Evolutionary conservation across 1,140 invertebrate species (phyloP).

Genomic region (Macrobrachium nipponense): DNA sequence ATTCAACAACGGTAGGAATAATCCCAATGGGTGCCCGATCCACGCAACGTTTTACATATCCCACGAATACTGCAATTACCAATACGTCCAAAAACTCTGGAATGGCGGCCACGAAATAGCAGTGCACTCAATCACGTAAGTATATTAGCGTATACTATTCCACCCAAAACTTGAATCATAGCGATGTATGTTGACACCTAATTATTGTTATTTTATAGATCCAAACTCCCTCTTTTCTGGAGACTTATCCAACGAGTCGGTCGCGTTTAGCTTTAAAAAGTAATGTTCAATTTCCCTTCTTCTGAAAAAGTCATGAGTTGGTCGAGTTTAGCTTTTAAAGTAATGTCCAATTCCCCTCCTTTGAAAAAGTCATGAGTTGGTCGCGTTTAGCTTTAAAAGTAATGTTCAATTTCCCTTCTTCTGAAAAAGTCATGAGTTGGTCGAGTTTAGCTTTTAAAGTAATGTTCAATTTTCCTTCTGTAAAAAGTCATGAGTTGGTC

Average conservation of each 20-base stretch:
- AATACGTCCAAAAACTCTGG: conserved; percentile 71
- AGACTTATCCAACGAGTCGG: neutral
- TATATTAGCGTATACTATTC: neutral
- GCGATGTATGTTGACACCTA: too few species aligned
- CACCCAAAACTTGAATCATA: too few species aligned
- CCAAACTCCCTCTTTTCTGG: neutral
- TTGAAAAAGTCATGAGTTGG: conserved; percentile 72
- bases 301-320: conserved; percentile 71
- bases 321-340: neutral
- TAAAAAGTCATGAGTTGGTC: conserved; percentile 72
- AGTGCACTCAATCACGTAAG: conserved; percentile 71
- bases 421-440: conserved; percentile 72
- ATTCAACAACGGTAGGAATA: conserved; percentile 66
- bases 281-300: neutral
- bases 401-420: neutral
- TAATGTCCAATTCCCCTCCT: neutral
- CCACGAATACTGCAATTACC: conserved; percentile 73
- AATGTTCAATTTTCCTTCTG: neutral
- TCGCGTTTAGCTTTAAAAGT: neutral
- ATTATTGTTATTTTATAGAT: too few species aligned
- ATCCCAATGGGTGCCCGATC: conserved; percentile 73
- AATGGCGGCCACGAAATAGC: conserved; percentile 72
- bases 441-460: neutral
- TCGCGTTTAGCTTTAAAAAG: neutral
- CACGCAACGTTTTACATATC: conserved; percentile 73